phyloP scores from a whole-genome alignment of 2,113 vertebrate species.

The Passer domesticus region DNA sequence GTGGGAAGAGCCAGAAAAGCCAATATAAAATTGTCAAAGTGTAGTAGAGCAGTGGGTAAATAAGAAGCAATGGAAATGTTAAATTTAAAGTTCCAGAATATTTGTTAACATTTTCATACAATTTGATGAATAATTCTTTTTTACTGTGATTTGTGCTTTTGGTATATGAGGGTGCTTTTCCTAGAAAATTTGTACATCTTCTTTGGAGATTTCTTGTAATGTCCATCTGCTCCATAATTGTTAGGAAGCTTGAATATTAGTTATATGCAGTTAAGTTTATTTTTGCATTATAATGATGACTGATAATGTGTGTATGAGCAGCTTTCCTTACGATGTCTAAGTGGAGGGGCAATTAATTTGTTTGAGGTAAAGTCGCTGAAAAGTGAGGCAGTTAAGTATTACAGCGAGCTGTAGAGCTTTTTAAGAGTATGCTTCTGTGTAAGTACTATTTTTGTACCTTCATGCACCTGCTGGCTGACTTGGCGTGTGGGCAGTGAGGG shows the following conservation, averaged over 20 bases:
- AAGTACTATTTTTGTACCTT: not conserved
- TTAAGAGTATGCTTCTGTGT: not conserved
- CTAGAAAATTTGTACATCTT: not conserved
- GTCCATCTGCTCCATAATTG: not conserved
- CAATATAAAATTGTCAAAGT: not conserved
- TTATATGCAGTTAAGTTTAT: not conserved
- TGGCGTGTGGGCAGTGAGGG: not conserved
- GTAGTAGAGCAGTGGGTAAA: not conserved
- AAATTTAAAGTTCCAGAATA: not conserved
- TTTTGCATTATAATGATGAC: not conserved
- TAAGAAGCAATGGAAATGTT: not conserved
- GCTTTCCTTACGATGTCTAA: not conserved
- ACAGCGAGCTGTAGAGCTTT: not conserved
- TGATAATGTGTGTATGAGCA: not conserved
- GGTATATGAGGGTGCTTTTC: not conserved
- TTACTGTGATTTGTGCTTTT: not conserved
- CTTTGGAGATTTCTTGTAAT: not conserved
- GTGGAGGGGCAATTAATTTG: not conserved
- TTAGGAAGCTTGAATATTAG: not conserved
- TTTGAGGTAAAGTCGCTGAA: not conserved
- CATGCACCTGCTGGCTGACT: not conserved
- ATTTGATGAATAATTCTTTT: not conserved
- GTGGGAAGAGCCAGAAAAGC: not conserved
- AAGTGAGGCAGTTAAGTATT: not conserved
- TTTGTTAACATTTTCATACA: not conserved